Evolutionary conservation across 2,113 vertebrate species (phyloP), one percentile per base, ranked within the genome.

Genomic region (Anthoscopus minutus): DNA sequence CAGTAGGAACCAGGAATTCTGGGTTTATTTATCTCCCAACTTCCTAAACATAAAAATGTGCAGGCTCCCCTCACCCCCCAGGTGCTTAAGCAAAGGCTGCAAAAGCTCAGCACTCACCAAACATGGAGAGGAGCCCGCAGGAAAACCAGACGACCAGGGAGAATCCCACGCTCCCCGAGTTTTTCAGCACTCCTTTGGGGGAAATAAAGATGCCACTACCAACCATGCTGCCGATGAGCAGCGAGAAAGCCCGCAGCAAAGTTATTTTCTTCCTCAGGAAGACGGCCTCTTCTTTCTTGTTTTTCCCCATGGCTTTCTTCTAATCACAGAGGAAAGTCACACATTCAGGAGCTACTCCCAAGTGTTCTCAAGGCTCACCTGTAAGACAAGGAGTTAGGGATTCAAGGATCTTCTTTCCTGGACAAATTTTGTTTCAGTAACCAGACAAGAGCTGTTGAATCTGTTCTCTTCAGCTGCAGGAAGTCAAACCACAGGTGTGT

Each of bases 121-220:
- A 98, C 80, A 98, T 76, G 11, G 99, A 99, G 40, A 99, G 98
- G 21, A 99, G 9, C 21, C 98, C 99, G 69, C 98, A 98, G 72
- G 98, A 97, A 21, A 92, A 81, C 99, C 98, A 99, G 80, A 99
- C 96, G 15, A 98, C 47, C 89, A 99, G 96, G 56, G 99, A 99
- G 61, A 98, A 93, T 23, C 99, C 98, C 93, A 99, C 98, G 0
- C 97, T 99, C 89, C 98, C 99, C 0, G 98, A 98, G 96, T 99
- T 99, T 79, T 98, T 87, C 94, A 99, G 93, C 7, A 99, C 98
- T 14, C 98, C 98, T 94, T 99, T 99, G 9, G 99, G 98, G 24
- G 98, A 98, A 56, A 99, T 99, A 53, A 99, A 99, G 96, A 99
- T 99, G 54, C 99, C 98, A 1, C 98, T 99, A 94, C 99, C 99